Evolutionary conservation across 2,113 vertebrate genomes (phyloP).

Genomic region (Antigone vipio): DNA sequence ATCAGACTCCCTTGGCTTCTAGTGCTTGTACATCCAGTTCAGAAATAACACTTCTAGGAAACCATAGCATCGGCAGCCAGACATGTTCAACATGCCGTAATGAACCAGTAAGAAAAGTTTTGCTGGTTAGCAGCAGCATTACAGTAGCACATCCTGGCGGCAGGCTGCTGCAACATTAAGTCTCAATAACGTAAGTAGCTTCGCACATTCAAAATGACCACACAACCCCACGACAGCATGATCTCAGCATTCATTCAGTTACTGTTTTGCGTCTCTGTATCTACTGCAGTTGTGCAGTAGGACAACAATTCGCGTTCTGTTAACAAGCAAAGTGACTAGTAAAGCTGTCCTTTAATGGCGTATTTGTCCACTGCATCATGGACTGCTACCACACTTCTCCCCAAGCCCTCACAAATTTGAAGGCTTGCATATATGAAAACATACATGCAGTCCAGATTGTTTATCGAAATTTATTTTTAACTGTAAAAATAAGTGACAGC

Average conservation of each 20-base stretch:
- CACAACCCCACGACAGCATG: background rate
- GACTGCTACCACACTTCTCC: background rate
- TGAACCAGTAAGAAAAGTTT: background rate
- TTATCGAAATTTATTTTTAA: background rate
- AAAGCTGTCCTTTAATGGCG: background rate
- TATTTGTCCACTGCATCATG: background rate
- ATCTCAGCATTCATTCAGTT: background rate
- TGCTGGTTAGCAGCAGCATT: background rate
- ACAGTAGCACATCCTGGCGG: background rate
- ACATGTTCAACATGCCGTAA: background rate
- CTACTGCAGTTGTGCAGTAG: background rate
- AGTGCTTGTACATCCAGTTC: background rate
- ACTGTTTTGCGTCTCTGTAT: background rate
- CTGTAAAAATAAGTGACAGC: background rate
- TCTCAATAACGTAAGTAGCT: background rate
- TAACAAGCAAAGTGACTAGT: background rate
- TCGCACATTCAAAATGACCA: background rate
- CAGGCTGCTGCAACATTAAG: background rate
- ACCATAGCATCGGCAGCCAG: background rate
- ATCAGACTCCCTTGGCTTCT: background rate
- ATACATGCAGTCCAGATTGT: background rate
- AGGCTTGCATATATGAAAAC: background rate
- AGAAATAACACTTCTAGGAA: background rate
- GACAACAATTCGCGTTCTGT: background rate
- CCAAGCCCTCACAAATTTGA: background rate